Percentiles rank a stretch among this genome's conserved stretches.
Evolutionary conservation across 2,797 vertebrate genomes (phyloP).

Genomic region (Aulostomus chinensis): DNA sequence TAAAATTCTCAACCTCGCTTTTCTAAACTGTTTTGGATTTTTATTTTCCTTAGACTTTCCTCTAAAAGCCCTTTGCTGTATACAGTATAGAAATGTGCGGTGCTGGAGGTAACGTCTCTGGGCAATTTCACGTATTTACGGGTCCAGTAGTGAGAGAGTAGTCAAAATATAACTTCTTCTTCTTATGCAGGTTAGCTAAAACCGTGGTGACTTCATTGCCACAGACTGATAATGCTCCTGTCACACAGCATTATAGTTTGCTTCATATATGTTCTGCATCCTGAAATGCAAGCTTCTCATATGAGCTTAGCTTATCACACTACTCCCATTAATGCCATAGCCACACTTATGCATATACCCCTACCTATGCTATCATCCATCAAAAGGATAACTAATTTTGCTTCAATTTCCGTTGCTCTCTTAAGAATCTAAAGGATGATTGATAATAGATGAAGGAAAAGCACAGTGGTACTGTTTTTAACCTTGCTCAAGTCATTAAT

Average conservation of each 20-base stretch:
- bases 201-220: constrained; percentile 34
- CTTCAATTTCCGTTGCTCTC: constrained; percentile 78
- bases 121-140: constrained; percentile 35
- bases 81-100: constrained; percentile 1
- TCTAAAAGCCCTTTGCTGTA: too few relatives aligned
- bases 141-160: constrained; percentile 29
- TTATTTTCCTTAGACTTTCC: too few relatives aligned
- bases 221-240: constrained; percentile 35
- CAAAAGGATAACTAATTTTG: constrained; percentile 81
- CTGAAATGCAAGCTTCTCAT: constrained; percentile 43
- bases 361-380: constrained; percentile 75
- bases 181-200: constrained; percentile 11
- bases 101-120: constrained; percentile 24
- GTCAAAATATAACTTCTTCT: constrained; percentile 27
- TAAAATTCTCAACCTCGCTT: constrained; percentile 58
- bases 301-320: constrained; percentile 51
- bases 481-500: constrained; percentile 85
- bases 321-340: constrained; percentile 56
- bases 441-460: constrained; percentile 80
- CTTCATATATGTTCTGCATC: constrained; percentile 21
- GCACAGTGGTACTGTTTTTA: constrained; percentile 83
- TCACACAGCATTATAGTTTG: constrained; percentile 39
- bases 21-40: constrained; percentile 44
- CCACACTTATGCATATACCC: constrained; percentile 59
- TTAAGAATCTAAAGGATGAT: constrained; percentile 82